These are phyloP conservation scores for Fregetta grallaria DNA, from an alignment of 2,113 vertebrate genomes.

Conservation along the genomic window DNA sequence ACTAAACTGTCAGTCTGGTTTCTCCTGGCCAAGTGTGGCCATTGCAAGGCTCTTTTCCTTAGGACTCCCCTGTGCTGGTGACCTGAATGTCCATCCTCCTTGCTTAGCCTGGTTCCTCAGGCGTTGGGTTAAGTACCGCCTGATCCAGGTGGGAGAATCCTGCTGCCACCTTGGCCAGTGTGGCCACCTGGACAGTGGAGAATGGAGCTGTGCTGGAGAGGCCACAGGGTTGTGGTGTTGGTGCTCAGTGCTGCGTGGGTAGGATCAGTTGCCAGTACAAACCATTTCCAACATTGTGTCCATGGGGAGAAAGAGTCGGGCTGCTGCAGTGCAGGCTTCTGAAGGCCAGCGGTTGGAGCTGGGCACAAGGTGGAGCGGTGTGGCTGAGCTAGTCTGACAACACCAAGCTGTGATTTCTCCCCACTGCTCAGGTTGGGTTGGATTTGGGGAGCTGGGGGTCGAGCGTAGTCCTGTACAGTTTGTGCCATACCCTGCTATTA, in stretches of 20 bases:
- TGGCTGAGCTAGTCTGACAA: not conserved
- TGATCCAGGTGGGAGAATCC: not conserved
- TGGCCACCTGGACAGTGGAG: not conserved
- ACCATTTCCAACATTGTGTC: fast-evolving
- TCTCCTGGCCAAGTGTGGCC: not conserved
- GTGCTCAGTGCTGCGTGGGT: not conserved
- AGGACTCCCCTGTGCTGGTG: not conserved
- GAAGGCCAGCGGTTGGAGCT: not conserved
- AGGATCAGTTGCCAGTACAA: not conserved
- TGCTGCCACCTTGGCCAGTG: not conserved
- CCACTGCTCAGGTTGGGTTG: not conserved
- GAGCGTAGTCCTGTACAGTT: fast-evolving
- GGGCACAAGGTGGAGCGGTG: not conserved
- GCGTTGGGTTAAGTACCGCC: not conserved
- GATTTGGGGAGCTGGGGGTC: not conserved
- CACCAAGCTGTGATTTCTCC: not conserved
- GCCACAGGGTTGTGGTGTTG: not conserved
- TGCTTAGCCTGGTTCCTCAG: not conserved
- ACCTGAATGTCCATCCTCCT: not conserved
- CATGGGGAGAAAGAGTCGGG: not conserved
- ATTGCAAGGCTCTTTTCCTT: not conserved
- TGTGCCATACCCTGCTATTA: not conserved
- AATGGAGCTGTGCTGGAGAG: not conserved
- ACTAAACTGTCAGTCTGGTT: not conserved
- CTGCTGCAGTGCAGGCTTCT: not conserved